Evolutionary conservation across 2,888 invertebrate species (phyloP), one percentile per base, ranked within the genome.

Genomic region (Heterodera filipjevi): DNA sequence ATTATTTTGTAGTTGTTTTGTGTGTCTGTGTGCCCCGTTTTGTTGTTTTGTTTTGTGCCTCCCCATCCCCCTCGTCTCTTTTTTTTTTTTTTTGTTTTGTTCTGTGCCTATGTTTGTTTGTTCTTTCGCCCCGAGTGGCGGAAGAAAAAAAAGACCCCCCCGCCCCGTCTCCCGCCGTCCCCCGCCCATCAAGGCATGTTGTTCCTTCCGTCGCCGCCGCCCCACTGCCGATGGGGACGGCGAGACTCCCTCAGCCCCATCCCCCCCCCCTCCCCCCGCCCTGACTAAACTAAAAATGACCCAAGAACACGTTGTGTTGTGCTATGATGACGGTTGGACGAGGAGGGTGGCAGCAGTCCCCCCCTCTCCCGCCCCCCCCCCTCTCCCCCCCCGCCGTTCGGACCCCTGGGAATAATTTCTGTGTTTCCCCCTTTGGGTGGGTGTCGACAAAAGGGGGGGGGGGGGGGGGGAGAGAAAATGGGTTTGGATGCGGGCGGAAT

Each of bases 101-200:
- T 27, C 33, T 66, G 27, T 66, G 27, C 6, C 68, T 22, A 5
- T 35, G 68, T 68, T 68, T 68, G 68, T 68, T 68, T 68, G 68
- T 68, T 68, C 33, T 68, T 68, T 68, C 68, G 68, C 19, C 66
- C 68, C 68, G 68, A 35, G 59, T 59, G 59, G 59, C 27, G 59
- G 59, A 22, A 59, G 22, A 22, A 59, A 59, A 59, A 59, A 59
- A 59, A 27, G 27, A n/a, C 27, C 59, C 59, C 59, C 59, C 59
- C 49, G 27, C 27, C 59, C 2, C 27, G 6, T 27, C 12, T 22
- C 27, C 59, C 8, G 3, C 59, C 59, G 19, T 19, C 59, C 10
- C 53, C 53, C 16, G 14, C 53, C 27, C 59, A 59, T 59, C 59
- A 59, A n/a, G 59, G 59, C 59, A 59, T 59, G 59, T 59, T 59